These are phyloP conservation scores for Steinernema khuongi DNA, from an alignment of 1,140 invertebrate genomes.

Conservation along the genomic window DNA sequence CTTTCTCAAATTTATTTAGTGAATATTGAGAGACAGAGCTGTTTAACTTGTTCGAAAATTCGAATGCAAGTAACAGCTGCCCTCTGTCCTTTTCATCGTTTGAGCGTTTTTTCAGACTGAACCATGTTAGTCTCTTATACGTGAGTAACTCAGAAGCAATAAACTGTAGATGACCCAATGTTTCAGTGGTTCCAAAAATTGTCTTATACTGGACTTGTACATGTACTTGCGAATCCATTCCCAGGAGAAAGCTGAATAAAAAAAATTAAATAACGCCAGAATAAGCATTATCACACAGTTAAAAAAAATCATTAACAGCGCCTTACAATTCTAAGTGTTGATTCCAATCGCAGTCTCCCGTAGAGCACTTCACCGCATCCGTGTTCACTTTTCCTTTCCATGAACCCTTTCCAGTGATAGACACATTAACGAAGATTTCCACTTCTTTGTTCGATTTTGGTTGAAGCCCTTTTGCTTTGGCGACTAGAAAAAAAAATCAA, in stretches of 20 bases:
- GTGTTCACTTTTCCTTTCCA: conserved; percentile 44
- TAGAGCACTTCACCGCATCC: conserved; percentile 18
- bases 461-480: conserved; percentile 24
- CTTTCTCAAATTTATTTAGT: neutral
- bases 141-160: neutral
- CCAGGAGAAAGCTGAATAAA: neutral
- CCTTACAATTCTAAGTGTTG: conserved; percentile 51
- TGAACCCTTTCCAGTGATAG: conserved; percentile 37
- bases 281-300: neutral
- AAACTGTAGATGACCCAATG: neutral
- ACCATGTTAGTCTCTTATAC: neutral
- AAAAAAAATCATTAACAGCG: neutral
- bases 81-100: conserved; percentile 5
- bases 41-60: neutral
- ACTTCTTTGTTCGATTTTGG: conserved; percentile 34
- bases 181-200: neutral
- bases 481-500: conserved; percentile 24
- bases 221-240: neutral
- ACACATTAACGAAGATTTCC: conserved; percentile 39
- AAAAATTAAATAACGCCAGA: too few relatives aligned
- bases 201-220: neutral
- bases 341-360: conserved; percentile 35
- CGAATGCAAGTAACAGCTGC: neutral
- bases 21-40: neutral
- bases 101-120: neutral